phyloP scores from a whole-genome alignment of 2,113 vertebrate genomes.

The Macaca mulatta region DNA sequence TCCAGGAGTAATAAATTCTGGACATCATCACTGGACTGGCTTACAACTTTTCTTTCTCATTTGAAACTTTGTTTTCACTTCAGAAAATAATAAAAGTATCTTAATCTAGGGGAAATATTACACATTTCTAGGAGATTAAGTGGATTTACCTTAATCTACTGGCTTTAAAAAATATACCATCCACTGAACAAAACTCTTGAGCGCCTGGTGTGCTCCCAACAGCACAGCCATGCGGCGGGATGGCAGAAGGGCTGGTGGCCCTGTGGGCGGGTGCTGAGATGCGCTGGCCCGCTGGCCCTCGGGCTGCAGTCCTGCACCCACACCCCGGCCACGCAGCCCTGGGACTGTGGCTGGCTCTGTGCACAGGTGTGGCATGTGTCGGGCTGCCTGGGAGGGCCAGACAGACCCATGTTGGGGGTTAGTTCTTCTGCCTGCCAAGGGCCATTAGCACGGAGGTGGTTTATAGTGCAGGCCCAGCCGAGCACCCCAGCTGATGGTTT shows the following conservation, averaged over 20 bases:
- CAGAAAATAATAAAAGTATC: neutral
- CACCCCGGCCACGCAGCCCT: neutral
- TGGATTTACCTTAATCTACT: neutral
- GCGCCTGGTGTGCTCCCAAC: accelerated
- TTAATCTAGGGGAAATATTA: neutral
- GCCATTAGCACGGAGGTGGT: accelerated
- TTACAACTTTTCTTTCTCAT: conserved; percentile 79
- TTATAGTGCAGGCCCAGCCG: neutral
- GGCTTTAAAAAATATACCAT: neutral
- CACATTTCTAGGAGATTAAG: neutral
- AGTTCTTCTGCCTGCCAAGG: accelerated
- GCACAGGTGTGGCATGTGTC: no score
- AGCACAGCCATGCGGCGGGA: accelerated
- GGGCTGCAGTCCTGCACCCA: neutral
- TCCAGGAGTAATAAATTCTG: conserved; percentile 86
- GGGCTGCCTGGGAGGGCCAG: neutral
- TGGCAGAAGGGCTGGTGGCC: neutral
- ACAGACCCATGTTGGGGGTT: neutral
- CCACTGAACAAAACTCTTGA: no score
- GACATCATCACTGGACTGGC: conserved; percentile 73
- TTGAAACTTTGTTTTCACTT: conserved; percentile 44
- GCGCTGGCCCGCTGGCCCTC: no score
- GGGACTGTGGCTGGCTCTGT: neutral
- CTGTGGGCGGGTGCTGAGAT: neutral
- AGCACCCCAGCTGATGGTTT: neutral